These are phyloP conservation scores for Poeciliopsis presidionis DNA, from an alignment of 2,797 vertebrate species.

Conservation along the genomic window DNA sequence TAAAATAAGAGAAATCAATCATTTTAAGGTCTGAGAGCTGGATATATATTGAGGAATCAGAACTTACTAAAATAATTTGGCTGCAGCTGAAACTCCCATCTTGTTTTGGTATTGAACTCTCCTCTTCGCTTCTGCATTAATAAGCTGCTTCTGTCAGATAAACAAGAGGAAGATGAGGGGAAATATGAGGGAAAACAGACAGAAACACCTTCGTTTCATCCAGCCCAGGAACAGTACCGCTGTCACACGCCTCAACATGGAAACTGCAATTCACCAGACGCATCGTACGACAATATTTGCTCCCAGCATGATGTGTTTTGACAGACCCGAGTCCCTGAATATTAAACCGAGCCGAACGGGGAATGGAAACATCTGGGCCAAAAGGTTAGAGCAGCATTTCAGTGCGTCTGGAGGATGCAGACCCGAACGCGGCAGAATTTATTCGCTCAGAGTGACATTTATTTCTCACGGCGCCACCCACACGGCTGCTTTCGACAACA, in stretches of 20 bases:
- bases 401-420: slow-evolving; percentile 19
- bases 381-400: slow-evolving; percentile 61
- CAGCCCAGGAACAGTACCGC: slow-evolving; percentile 18
- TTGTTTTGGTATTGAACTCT: no score
- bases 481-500: slow-evolving; percentile 17
- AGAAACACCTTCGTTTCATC: slow-evolving; percentile 27
- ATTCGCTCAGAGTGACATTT: slow-evolving; percentile 40
- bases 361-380: slow-evolving; percentile 64
- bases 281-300: slow-evolving; percentile 23
- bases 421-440: slow-evolving; percentile 19
- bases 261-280: slow-evolving; percentile 30
- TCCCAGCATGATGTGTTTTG: slow-evolving; percentile 61
- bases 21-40: no score
- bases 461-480: slow-evolving; percentile 51
- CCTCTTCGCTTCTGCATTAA: neutral
- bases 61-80: no score
- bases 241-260: slow-evolving; percentile 20
- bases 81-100: no score
- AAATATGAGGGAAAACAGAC: slow-evolving; percentile 11
- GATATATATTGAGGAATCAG: no score
- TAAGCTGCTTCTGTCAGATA: neutral
- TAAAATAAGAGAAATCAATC: no score
- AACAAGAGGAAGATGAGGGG: neutral
- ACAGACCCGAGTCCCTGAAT: slow-evolving; percentile 61
- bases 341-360: slow-evolving; percentile 65